These are phyloP conservation scores for Sprattus sprattus DNA, from an alignment of 2,113 vertebrate genomes.

Conservation along the genomic window DNA sequence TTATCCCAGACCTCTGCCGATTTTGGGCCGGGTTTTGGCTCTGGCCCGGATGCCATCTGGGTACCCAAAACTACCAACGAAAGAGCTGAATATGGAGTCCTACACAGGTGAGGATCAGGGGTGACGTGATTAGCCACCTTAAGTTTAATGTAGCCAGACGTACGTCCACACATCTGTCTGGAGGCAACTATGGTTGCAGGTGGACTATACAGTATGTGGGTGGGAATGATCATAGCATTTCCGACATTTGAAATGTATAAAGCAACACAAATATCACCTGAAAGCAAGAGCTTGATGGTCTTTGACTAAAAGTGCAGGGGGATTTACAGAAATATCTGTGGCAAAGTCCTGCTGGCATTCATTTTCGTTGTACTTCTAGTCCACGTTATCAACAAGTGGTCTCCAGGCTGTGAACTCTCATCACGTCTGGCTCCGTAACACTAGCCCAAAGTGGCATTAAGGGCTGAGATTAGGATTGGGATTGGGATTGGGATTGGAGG, in stretches of 20 bases:
- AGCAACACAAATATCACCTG: conserved; percentile 44
- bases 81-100: neutral
- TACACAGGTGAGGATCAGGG: neutral
- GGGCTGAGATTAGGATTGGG: neutral
- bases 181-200: neutral
- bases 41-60: neutral
- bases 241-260: too few relatives aligned
- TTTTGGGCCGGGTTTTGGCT: neutral
- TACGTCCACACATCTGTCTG: neutral
- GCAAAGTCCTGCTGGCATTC: neutral
- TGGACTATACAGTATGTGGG: neutral
- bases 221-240: neutral
- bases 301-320: neutral
- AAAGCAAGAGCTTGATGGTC: conserved; percentile 58
- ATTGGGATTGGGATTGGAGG: conserved; percentile 21
- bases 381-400: neutral
- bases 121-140: too few relatives aligned
- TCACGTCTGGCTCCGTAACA: neutral
- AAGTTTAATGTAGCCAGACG: neutral
- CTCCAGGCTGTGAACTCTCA: neutral
- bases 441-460: neutral
- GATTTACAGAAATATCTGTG: too few relatives aligned
- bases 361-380: neutral
- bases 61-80: neutral
- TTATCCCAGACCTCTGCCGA: neutral